Percentiles rank a stretch among this genome's conserved stretches.
Evolutionary conservation across 2,888 invertebrate genomes (phyloP).

Genomic region (Amitus sp.): DNA sequence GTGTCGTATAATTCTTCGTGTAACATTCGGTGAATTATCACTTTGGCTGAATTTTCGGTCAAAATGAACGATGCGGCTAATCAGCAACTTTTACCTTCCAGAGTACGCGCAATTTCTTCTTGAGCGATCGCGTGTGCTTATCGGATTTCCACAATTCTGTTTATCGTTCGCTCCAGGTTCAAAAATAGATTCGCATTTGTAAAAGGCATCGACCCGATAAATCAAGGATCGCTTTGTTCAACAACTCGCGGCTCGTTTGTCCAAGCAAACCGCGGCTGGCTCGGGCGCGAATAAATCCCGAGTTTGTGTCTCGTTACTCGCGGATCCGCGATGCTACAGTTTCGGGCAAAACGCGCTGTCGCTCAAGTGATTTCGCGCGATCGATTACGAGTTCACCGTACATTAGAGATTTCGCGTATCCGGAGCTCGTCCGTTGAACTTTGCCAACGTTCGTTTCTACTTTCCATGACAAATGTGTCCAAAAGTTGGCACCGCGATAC

Average conservation of each 20-base stretch:
- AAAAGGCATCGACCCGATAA: neutral
- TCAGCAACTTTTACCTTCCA: too few species aligned
- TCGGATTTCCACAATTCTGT: too few species aligned
- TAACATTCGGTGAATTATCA: too few species aligned
- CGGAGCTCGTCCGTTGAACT: neutral
- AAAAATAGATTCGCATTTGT: neutral
- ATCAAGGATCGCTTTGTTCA: slow-evolving; percentile 3
- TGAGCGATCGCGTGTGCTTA: too few species aligned
- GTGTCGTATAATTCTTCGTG: too few species aligned
- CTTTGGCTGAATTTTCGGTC: too few species aligned
- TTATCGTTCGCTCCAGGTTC: too few species aligned
- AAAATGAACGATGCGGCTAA: too few species aligned
- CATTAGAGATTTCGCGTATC: slow-evolving; percentile 5
- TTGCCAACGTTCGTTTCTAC: neutral
- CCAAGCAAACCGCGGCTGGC: neutral
- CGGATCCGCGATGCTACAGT: neutral
- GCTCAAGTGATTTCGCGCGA: slow-evolving; percentile 1
- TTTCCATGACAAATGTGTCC: neutral
- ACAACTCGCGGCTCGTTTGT: slow-evolving; percentile 1
- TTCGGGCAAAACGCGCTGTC: slow-evolving; percentile 1
- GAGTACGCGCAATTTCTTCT: too few species aligned
- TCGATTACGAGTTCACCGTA: slow-evolving; percentile 6
- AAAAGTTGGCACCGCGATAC: neutral
- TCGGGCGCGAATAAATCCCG: neutral
- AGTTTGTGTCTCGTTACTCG: neutral